Percentiles rank a stretch among this genome's conserved stretches.
phyloP scores from a whole-genome alignment of 2,888 invertebrate genomes.

The Coecobrya sp. region DNA sequence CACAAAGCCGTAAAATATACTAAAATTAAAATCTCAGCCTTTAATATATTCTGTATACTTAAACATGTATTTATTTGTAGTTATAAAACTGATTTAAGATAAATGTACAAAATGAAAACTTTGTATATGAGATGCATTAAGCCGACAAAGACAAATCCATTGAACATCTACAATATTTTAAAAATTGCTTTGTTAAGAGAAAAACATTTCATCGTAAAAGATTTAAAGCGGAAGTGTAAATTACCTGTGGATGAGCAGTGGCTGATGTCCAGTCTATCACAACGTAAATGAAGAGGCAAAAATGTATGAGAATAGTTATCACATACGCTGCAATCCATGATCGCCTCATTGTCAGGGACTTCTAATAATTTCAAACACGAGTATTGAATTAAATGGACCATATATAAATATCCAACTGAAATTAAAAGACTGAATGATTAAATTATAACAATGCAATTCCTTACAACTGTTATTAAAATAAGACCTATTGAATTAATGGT shows the following conservation, averaged over 20 bases:
- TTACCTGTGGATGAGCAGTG: slow-evolving; percentile 76
- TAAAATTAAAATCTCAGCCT: slow-evolving; percentile 65
- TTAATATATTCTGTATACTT: slow-evolving; percentile 61
- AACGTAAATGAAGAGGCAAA: slow-evolving; percentile 79
- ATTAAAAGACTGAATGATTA: no score
- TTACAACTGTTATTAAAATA: slow-evolving; percentile 77
- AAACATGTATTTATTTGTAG: slow-evolving; percentile 36
- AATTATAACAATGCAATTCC: background rate
- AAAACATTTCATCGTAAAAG: no score
- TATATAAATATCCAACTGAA: no score
- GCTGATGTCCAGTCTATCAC: slow-evolving; percentile 82
- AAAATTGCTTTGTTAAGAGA: no score
- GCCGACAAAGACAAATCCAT: slow-evolving; percentile 81
- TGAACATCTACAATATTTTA: slow-evolving; percentile 69
- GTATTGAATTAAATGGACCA: no score
- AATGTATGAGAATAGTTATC: slow-evolving; percentile 81
- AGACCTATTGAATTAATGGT: slow-evolving; percentile 77
- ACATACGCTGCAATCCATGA: slow-evolving; percentile 81
- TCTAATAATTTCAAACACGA: no score
- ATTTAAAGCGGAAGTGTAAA: no score
- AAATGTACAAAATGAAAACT: slow-evolving; percentile 80
- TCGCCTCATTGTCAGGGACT: slow-evolving; percentile 67
- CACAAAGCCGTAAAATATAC: background rate
- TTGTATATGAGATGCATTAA: slow-evolving; percentile 80
- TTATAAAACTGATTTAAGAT: slow-evolving; percentile 77